Evolutionary conservation across 2,797 vertebrate genomes (phyloP).

Genomic region (Eurystomus glaucurus): DNA sequence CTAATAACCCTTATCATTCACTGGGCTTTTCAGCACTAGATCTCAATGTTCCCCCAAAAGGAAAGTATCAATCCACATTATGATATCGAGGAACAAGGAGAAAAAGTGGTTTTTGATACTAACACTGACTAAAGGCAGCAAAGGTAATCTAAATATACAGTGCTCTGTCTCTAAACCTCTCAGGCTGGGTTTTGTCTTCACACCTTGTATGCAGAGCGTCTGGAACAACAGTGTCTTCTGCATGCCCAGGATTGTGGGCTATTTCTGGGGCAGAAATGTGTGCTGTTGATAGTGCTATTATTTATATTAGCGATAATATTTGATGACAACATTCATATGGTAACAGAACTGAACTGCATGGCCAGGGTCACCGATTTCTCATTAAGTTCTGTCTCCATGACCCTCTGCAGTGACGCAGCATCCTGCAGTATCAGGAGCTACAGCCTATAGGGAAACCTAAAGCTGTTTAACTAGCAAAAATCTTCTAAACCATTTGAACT

Average conservation of each 20-base stretch:
- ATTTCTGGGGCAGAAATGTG: background rate
- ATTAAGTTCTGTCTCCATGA: conserved; percentile 17
- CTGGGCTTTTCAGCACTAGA: background rate
- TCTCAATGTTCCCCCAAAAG: background rate
- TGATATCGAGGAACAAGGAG: background rate
- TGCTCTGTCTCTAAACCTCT: background rate
- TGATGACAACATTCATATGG: background rate
- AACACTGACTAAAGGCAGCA: background rate
- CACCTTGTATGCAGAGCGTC: background rate
- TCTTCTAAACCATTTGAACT: background rate
- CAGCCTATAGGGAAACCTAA: background rate
- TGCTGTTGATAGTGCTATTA: background rate
- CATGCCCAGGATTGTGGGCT: background rate
- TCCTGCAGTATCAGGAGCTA: background rate
- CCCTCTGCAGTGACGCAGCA: background rate
- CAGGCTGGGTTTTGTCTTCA: background rate
- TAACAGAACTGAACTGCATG: background rate
- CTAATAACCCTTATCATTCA: background rate
- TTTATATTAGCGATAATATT: background rate
- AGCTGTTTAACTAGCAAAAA: conserved; percentile 6
- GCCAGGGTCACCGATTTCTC: background rate
- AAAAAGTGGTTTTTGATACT: background rate
- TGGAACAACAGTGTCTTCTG: background rate
- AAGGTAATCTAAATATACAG: background rate
- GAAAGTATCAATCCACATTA: background rate